A percentile compares a stretch with the other conserved stretches of the same genome.
phyloP scores from a whole-genome alignment of 2,113 vertebrate genomes.

The Haplotaxodon microlepis region DNA sequence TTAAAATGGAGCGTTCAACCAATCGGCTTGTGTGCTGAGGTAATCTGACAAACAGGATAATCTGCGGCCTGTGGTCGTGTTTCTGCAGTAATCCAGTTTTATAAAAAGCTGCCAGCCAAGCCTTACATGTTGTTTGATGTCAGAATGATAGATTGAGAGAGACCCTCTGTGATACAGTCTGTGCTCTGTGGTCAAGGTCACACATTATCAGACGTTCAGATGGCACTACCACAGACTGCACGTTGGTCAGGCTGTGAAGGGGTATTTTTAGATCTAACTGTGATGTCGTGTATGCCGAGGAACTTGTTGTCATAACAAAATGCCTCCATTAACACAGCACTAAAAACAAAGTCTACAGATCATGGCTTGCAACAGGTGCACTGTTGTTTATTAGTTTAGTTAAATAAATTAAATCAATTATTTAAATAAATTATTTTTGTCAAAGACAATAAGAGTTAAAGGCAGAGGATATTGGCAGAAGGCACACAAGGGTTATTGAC shows the following conservation, averaged over 20 bases:
- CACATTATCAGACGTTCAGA: background rate
- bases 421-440: background rate
- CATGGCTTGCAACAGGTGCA: background rate
- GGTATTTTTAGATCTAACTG: slow-evolving; percentile 56
- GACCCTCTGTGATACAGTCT: background rate
- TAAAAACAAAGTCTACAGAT: background rate
- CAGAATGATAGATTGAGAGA: background rate
- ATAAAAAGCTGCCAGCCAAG: slow-evolving; percentile 11
- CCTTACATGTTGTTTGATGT: background rate
- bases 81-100: slow-evolving; percentile 45
- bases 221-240: background rate
- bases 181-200: slow-evolving; percentile 5
- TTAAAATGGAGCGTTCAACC: background rate
- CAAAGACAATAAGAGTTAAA: background rate
- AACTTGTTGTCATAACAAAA: slow-evolving; percentile 61
- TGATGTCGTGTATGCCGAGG: slow-evolving; percentile 7
- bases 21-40: background rate
- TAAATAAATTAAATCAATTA: background rate
- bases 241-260: background rate
- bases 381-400: background rate
- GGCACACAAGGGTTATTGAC: background rate
- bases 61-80: slow-evolving; percentile 28
- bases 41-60: slow-evolving; percentile 48
- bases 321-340: slow-evolving; percentile 4
- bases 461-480: background rate